A percentile compares a stretch with the other conserved stretches of the same genome.
Conservation (phyloP, 2,888 invertebrate genomes). For the Syrphus vitripennis region DNA sequence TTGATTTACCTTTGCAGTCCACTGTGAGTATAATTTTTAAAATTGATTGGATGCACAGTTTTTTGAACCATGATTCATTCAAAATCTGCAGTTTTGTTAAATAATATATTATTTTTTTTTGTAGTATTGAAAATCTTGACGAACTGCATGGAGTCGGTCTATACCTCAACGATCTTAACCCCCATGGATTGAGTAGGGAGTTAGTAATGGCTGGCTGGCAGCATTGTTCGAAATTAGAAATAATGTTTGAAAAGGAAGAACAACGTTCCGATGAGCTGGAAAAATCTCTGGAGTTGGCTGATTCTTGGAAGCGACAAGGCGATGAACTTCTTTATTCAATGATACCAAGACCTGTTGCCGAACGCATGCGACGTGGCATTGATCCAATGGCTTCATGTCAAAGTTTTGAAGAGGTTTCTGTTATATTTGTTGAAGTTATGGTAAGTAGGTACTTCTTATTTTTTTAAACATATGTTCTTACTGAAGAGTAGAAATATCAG, state of each 20-base stretch:
- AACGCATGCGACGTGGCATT: constrained; percentile 88
- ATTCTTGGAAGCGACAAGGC: constrained; percentile 92
- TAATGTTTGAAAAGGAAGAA: constrained; percentile 92
- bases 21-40: constrained; percentile 84
- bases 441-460: constrained; percentile 36
- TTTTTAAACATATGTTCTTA: no score
- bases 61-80: not conserved
- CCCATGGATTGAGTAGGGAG: constrained; percentile 91
- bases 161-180: constrained; percentile 91
- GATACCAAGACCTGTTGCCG: constrained; percentile 93
- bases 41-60: no score
- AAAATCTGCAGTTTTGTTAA: not conserved
- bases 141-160: constrained; percentile 91
- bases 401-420: constrained; percentile 82
- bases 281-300: constrained; percentile 88
- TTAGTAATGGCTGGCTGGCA: constrained; percentile 93
- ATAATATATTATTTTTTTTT: constrained; percentile 70
- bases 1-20: constrained; percentile 94
- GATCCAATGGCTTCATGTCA: constrained; percentile 91
- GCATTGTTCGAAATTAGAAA: constrained; percentile 89
- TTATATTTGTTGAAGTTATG: constrained; percentile 80
- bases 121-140: constrained; percentile 90
- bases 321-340: constrained; percentile 94
- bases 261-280: constrained; percentile 90
- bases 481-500: no score